Conservation (phyloP, 2,797 vertebrate genomes). For the Phyllotis vaccarum region DNA sequence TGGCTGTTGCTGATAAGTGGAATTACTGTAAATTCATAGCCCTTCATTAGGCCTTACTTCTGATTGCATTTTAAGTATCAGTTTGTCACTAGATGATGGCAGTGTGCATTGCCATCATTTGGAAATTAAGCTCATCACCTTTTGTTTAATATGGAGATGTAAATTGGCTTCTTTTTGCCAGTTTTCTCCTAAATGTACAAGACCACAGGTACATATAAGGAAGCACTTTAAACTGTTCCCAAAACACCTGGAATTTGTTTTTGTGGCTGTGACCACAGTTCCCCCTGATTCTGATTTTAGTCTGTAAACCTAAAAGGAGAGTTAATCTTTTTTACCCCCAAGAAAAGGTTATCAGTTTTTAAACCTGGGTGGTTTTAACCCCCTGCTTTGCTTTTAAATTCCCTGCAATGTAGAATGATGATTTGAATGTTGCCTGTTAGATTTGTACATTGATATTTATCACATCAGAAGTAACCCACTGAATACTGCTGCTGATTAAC, state of each 20-base stretch:
- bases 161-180: background rate
- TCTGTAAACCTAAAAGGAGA: background rate
- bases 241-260: background rate
- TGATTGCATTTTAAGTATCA: background rate
- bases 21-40: background rate
- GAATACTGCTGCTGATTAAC: slow-evolving; percentile 88
- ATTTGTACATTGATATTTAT: slow-evolving; percentile 73
- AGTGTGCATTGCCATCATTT: background rate
- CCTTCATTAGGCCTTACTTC: slow-evolving; percentile 4
- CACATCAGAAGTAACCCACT: slow-evolving; percentile 86
- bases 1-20: background rate
- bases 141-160: slow-evolving; percentile 6
- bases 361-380: background rate
- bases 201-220: background rate
- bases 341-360: background rate
- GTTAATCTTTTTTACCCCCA: background rate
- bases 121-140: slow-evolving; percentile 8
- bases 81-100: background rate
- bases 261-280: background rate
- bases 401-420: background rate
- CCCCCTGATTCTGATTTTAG: background rate
- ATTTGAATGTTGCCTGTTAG: background rate
- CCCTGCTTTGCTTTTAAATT: background rate
- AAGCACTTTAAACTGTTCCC: background rate
- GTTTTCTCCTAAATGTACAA: background rate